A percentile compares a stretch with the other conserved stretches of the same genome.
Conservation (phyloP, 2,113 vertebrate species). For the Phylloscopus trochilus region DNA sequence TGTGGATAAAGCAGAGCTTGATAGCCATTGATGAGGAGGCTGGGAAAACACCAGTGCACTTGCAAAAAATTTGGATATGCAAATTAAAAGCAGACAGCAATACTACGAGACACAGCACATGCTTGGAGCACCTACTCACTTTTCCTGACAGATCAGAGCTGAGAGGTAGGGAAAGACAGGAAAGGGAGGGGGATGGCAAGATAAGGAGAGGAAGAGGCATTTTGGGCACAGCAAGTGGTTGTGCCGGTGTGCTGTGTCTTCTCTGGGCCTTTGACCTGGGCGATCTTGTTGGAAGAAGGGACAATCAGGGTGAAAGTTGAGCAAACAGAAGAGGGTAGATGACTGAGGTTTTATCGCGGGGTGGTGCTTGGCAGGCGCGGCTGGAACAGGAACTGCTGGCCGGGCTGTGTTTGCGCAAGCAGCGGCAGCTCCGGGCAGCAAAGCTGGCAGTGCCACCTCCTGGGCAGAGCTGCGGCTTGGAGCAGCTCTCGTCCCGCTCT, state of each 20-base stretch:
- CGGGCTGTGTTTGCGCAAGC: rapidly evolving
- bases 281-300: not conserved
- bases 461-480: not conserved
- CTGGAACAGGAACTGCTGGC: not conserved
- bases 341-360: not conserved
- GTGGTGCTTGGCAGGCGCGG: not conserved
- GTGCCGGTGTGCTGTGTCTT: not conserved
- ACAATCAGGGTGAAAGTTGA: not conserved
- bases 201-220: not conserved
- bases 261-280: not conserved
- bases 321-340: not conserved
- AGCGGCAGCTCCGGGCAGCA: not conserved
- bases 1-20: not conserved
- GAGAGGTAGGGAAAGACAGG: not conserved
- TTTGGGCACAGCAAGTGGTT: not conserved
- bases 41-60: not conserved
- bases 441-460: conserved; percentile 35
- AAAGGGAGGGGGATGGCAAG: not conserved
- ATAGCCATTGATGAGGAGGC: not conserved
- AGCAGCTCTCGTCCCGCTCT: rapidly evolving
- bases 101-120: not conserved
- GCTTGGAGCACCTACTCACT: not conserved
- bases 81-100: not conserved
- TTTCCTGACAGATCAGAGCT: not conserved
- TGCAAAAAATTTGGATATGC: not conserved